Conservation (phyloP, 1,140 invertebrate genomes). For the Aphelinus atriplicis region DNA sequence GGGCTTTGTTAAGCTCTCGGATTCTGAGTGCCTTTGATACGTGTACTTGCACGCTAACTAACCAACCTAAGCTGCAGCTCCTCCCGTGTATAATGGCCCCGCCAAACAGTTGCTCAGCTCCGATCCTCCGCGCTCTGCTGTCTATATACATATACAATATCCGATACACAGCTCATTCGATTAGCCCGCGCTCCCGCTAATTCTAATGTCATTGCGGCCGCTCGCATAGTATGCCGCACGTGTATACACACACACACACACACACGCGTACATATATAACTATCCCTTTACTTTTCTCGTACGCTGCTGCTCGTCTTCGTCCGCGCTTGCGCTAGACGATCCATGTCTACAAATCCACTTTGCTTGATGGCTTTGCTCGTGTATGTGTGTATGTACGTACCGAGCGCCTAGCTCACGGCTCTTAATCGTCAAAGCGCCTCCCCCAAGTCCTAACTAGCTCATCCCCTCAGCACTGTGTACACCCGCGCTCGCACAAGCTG, state of each 20-base stretch:
- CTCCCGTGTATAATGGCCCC: conserved; percentile 45
- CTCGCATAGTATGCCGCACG: background rate
- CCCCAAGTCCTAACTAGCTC: too few relatives aligned
- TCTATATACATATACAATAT: conserved; percentile 30
- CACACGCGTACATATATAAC: too few relatives aligned
- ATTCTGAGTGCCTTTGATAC: conserved; percentile 69
- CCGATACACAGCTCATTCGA: conserved; percentile 1
- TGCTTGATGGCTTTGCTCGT: conserved; percentile 13
- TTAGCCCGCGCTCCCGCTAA: conserved; percentile 49
- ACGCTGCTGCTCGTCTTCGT: too few relatives aligned
- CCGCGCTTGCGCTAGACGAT: too few relatives aligned
- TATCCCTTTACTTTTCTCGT: too few relatives aligned
- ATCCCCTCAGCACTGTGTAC: background rate
- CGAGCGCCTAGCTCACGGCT: background rate
- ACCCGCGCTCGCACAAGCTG: background rate
- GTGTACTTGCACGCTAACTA: conserved; percentile 69
- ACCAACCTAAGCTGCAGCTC: conserved; percentile 63
- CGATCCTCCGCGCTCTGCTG: background rate
- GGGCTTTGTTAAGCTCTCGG: conserved; percentile 64
- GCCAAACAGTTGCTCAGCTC: too few relatives aligned
- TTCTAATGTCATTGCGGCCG: conserved; percentile 61
- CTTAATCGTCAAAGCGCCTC: too few relatives aligned
- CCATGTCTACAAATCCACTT: conserved; percentile 20
- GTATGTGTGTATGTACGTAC: background rate
- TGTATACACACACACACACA: too few relatives aligned